Evolutionary conservation across 2,888 invertebrate species (phyloP).

Genomic region (Orthosia gracilis): DNA sequence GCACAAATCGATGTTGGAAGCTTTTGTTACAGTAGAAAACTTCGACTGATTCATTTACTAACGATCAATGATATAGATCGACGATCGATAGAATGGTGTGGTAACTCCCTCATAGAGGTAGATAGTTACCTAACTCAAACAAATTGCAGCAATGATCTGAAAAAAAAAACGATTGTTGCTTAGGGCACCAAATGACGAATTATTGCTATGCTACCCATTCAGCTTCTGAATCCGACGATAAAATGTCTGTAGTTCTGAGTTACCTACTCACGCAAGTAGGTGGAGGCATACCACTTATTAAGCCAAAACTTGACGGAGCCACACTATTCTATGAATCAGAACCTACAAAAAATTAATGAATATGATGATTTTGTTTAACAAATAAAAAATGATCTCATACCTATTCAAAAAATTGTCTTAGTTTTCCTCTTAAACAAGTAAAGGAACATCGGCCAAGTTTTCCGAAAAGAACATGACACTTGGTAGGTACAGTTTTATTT

Average conservation of each 20-base stretch:
- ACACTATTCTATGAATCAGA: slow-evolving; percentile 19
- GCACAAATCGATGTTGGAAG: no score
- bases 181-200: not conserved
- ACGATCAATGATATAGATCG: not conserved
- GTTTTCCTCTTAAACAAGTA: slow-evolving; percentile 22
- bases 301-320: slow-evolving; percentile 4
- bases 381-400: not conserved
- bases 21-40: no score
- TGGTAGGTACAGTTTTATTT: not conserved
- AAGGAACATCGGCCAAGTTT: slow-evolving; percentile 16
- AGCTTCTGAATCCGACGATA: not conserved
- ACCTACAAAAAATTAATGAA: slow-evolving; percentile 18
- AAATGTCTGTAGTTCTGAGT: not conserved
- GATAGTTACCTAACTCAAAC: not conserved
- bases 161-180: no score
- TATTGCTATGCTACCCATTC: not conserved
- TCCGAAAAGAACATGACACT: slow-evolving; percentile 8
- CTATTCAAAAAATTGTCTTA: not conserved
- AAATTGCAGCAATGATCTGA: not conserved
- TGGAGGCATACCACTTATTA: not conserved
- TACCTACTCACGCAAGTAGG: not conserved
- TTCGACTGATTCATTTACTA: not conserved
- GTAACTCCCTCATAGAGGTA: not conserved
- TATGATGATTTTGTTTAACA: slow-evolving; percentile 6
- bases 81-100: not conserved